Conservation (phyloP, 2,113 vertebrate species). For the Ellobius talpinus region DNA sequence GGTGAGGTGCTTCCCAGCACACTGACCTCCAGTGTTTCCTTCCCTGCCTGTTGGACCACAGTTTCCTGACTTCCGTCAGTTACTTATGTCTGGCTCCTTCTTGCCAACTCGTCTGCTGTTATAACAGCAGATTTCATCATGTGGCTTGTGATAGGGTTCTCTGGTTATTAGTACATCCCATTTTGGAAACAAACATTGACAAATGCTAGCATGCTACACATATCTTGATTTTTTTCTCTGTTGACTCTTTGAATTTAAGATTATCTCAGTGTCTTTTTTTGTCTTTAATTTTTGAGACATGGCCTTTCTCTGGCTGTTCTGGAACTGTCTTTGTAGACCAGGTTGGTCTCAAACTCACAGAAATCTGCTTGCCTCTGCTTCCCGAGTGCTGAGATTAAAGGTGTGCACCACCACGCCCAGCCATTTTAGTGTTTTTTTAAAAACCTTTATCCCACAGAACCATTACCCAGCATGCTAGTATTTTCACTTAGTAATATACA, state of each 20-base stretch:
- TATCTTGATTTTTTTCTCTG: not conserved
- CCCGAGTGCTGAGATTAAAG: not conserved
- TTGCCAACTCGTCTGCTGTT: not conserved
- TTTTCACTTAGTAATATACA: not conserved
- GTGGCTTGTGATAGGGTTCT: not conserved
- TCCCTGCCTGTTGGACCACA: not conserved
- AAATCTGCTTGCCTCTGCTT: not conserved
- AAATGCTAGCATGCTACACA: not conserved
- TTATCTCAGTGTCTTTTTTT: not conserved
- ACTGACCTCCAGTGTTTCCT: not conserved
- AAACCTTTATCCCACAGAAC: not conserved
- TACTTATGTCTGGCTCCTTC: not conserved
- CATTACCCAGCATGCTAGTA: not conserved
- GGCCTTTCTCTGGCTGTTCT: not conserved
- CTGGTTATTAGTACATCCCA: not conserved
- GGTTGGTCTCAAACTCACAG: not conserved
- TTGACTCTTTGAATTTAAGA: not conserved
- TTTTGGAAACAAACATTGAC: not conserved
- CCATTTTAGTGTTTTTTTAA: not conserved
- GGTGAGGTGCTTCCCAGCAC: not conserved
- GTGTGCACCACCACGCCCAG: fast-evolving
- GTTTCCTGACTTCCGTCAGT: not conserved
- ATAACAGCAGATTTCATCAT: not conserved
- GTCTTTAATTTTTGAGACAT: not conserved
- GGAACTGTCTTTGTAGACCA: not conserved